Evolutionary conservation across 2,113 vertebrate species (phyloP), one percentile per base, ranked within the genome.

Genomic region (Candoia aspera): DNA sequence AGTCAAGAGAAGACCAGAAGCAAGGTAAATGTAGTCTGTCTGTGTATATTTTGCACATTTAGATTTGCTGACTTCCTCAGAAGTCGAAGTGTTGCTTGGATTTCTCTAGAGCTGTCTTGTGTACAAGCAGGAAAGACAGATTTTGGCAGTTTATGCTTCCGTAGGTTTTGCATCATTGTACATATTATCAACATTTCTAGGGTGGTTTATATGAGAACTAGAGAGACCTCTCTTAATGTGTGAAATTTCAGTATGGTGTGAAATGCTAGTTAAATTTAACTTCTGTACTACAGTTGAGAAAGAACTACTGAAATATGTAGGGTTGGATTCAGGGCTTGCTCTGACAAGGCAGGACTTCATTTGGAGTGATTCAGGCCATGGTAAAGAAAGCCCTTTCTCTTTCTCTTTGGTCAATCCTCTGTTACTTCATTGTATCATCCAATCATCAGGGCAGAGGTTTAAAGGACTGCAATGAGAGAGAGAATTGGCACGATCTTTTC

Each of bases 1-100:
- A 91, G 96, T 93, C 98, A 98, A 95, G 98, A 98, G 60, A 98
- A 97, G 93, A 96, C 73, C 89, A 98, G 96, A 96, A 98, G 94
- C 96, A 99, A 99, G 97, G 98, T 99, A 97, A 95, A 93, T 64
- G 93, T 86, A 46, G 42, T 37, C 92, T 86, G 91, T 79, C 87
- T n/a, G 88, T 68, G 89, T 95, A 73, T 90, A 42, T 90, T 94
- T 93, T 92, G 88, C 60, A 55, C 92, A 33, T 94, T 93, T 58
- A 89, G 92, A 60, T 88, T n/a, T 2, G 0, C 86, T 94, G 8
- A 12, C 17, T 91, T 92, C 79, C 49, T 91, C 26, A 91, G 91
- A 88, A 21, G 17, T 37, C 89, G 37, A 79, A 1, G 42, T 86
- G n/a, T 87, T 49, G 33, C 5, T 91, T 6, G n/a, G 55, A 29